These are phyloP conservation scores for Thryonomys swinderianus DNA, from an alignment of 2,113 vertebrate genomes.

Conservation along the genomic window DNA sequence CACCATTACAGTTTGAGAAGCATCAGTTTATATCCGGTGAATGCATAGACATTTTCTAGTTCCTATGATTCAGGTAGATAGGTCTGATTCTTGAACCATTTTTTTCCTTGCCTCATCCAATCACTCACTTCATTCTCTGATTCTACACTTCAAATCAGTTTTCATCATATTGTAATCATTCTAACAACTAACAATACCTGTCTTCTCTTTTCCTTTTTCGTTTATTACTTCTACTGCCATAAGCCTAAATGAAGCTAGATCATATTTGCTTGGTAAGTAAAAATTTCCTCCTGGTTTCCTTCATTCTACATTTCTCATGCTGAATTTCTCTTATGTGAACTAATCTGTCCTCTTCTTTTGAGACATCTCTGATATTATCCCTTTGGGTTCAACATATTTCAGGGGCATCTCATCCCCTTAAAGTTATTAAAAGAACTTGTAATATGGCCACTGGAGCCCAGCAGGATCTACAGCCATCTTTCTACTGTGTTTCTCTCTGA, in stretches of 20 bases:
- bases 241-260: not conserved
- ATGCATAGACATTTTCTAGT: not conserved
- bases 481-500: rapidly evolving
- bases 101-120: not conserved
- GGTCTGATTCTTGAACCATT: not conserved
- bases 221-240: not conserved
- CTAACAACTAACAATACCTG: not conserved
- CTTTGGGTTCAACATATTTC: not conserved
- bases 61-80: not conserved
- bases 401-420: not conserved
- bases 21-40: not conserved
- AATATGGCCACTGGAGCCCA: not conserved
- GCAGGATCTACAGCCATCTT: no score
- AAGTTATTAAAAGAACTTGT: not conserved
- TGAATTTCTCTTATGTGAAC: not conserved
- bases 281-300: not conserved
- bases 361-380: not conserved
- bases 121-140: not conserved
- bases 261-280: not conserved
- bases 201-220: not conserved
- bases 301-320: not conserved
- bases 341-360: not conserved
- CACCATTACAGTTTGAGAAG: not conserved
- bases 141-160: not conserved
- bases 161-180: not conserved